phyloP scores from a whole-genome alignment of 2,113 vertebrate species.

The Lepisosteus oculatus region DNA sequence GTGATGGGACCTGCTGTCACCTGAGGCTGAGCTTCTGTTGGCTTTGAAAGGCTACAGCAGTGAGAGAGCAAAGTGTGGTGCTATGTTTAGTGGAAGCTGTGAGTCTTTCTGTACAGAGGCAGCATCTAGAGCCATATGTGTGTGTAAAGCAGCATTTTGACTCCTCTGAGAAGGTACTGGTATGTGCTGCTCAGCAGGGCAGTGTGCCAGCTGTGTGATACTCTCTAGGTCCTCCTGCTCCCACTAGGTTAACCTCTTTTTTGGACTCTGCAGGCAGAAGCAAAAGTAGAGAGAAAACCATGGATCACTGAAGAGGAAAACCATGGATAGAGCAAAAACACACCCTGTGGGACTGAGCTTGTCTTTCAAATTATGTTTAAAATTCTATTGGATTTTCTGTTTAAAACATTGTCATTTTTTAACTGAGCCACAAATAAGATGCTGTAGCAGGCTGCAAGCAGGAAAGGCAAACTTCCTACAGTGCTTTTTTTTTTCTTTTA shows the following conservation, averaged over 20 bases:
- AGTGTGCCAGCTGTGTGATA: constrained; percentile 19
- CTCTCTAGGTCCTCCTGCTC: constrained; percentile 3
- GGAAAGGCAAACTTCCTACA: too few relatives aligned
- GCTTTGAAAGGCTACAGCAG: too few relatives aligned
- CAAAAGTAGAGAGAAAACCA: constrained; percentile 22
- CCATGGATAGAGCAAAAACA: constrained; percentile 22
- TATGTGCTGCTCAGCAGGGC: constrained; percentile 25
- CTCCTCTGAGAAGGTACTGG: constrained; percentile 6
- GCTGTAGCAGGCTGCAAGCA: neutral
- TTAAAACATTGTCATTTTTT: constrained; percentile 16
- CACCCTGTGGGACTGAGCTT: neutral
- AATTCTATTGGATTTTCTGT: constrained; percentile 14
- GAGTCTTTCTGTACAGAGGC: constrained; percentile 55
- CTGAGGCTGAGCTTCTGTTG: neutral
- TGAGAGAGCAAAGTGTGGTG: neutral
- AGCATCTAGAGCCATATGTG: constrained; percentile 30
- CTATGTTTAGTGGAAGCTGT: constrained; percentile 34
- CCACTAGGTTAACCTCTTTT: constrained; percentile 27
- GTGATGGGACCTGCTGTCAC: neutral
- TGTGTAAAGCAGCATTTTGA: constrained; percentile 25
- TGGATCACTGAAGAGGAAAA: constrained; percentile 19
- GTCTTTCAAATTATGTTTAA: constrained; percentile 8
- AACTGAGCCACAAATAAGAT: constrained; percentile 4
- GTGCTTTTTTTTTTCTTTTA: too few relatives aligned
- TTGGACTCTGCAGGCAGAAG: constrained; percentile 30